These are phyloP conservation scores for Tamandua tetradactyla DNA, from an alignment of 2,797 vertebrate species.

Conservation along the genomic window DNA sequence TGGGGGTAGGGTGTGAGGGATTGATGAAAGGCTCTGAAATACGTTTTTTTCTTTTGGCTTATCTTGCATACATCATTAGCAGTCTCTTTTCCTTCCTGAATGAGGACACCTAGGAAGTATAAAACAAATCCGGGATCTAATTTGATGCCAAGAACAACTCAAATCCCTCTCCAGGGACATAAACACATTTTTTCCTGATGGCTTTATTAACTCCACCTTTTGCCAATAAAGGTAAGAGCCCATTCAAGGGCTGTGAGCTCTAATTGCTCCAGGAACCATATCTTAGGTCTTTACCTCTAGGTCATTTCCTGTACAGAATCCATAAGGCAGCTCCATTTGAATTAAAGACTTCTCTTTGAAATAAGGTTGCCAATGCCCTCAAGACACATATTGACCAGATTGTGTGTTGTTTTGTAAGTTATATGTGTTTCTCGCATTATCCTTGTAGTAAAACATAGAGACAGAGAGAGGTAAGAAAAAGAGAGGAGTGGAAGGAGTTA, in stretches of 20 bases:
- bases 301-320: not conserved
- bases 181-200: not conserved
- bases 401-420: not conserved
- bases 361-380: not conserved
- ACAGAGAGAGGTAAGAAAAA: not conserved
- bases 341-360: not conserved
- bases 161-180: slow-evolving; percentile 12
- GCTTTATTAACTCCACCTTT: slow-evolving; percentile 15
- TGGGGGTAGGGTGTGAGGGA: fast-evolving
- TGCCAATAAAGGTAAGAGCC: slow-evolving; percentile 23
- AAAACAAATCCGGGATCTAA: slow-evolving; percentile 30
- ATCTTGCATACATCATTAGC: not conserved
- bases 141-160: not conserved
- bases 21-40: not conserved
- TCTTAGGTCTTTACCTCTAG: not conserved
- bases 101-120: not conserved
- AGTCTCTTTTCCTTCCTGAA: not conserved
- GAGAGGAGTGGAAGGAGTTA: not conserved
- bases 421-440: not conserved
- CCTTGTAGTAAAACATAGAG: not conserved
- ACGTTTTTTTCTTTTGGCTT: not conserved
- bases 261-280: not conserved
- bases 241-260: slow-evolving; percentile 18
- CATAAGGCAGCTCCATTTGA: not conserved
- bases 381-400: not conserved